Evolutionary conservation across 2,888 invertebrate genomes (phyloP).

Genomic region (Bugula neritina): DNA sequence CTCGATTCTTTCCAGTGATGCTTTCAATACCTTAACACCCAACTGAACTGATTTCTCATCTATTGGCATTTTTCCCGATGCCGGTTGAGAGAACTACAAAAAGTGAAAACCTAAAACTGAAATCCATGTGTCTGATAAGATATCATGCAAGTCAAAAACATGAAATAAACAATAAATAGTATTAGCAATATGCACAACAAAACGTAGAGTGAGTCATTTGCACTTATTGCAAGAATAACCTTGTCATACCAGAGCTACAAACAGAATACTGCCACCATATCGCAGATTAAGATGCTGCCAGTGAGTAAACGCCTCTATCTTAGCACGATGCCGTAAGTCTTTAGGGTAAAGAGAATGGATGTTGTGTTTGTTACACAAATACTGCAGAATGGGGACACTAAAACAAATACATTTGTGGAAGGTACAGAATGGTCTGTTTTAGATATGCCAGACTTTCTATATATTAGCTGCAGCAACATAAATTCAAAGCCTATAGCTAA

Average conservation of each 20-base stretch:
- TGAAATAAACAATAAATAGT: no score
- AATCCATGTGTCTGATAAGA: no score
- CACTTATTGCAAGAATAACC: no score
- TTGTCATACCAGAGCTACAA: constrained; percentile 60
- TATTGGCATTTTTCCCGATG: constrained; percentile 35
- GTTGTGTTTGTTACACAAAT: constrained; percentile 59
- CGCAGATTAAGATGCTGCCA: constrained; percentile 71
- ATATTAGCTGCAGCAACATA: no score
- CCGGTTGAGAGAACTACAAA: constrained; percentile 41
- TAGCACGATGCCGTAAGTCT: constrained; percentile 60
- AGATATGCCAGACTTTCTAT: no score
- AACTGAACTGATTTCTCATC: constrained; percentile 36
- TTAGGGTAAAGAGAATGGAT: constrained; percentile 62
- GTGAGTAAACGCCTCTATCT: constrained; percentile 67
- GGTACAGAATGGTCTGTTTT: no score
- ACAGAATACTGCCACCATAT: constrained; percentile 60
- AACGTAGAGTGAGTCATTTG: no score
- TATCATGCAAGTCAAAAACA: no score
- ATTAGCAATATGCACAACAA: no score
- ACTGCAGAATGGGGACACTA: constrained; percentile 63
- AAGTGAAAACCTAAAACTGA: no score
- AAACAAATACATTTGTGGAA: neutral
- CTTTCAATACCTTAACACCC: constrained; percentile 32
- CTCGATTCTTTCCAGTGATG: constrained; percentile 34
- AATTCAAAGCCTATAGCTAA: no score